A percentile compares a stretch with the other conserved stretches of the same genome.
These are phyloP conservation scores for Lagenorhynchus albirostris DNA, from an alignment of 2,113 vertebrate species.

Conservation along the genomic window DNA sequence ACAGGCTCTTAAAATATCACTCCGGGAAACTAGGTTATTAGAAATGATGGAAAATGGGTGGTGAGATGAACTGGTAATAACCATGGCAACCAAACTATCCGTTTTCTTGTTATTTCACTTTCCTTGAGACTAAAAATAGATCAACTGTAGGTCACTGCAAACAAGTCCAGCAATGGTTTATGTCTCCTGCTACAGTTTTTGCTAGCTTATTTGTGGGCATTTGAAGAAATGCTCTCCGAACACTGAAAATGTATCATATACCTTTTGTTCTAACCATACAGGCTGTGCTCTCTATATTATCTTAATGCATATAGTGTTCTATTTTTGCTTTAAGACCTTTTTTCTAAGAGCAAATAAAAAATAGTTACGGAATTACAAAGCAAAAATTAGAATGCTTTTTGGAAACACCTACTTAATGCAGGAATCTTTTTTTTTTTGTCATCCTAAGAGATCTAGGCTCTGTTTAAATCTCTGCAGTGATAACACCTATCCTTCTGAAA, in stretches of 20 bases:
- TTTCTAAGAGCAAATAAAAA: conserved; percentile 1
- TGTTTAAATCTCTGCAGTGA: background rate
- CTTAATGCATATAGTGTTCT: background rate
- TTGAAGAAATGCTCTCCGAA: background rate
- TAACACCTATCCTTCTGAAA: background rate
- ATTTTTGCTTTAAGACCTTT: conserved; percentile 7
- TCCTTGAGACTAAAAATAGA: conserved; percentile 34
- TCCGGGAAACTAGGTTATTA: background rate
- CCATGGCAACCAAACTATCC: conserved; percentile 13
- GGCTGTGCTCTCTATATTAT: background rate
- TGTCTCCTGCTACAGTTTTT: background rate
- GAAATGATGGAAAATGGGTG: background rate
- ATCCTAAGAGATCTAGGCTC: background rate
- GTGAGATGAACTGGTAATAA: background rate
- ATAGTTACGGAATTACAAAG: background rate
- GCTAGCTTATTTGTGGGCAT: background rate
- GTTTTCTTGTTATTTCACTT: conserved; percentile 33
- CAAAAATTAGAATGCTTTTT: background rate
- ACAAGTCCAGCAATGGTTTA: background rate
- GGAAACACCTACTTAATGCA: background rate
- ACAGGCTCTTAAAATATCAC: background rate
- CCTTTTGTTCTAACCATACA: background rate
- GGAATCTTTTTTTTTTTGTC: background rate
- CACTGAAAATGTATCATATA: background rate
- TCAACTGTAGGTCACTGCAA: background rate